Base-by-base conservation (phyloP, 2,113 vertebrate genomes). In the Tyrannus savana region DNA sequence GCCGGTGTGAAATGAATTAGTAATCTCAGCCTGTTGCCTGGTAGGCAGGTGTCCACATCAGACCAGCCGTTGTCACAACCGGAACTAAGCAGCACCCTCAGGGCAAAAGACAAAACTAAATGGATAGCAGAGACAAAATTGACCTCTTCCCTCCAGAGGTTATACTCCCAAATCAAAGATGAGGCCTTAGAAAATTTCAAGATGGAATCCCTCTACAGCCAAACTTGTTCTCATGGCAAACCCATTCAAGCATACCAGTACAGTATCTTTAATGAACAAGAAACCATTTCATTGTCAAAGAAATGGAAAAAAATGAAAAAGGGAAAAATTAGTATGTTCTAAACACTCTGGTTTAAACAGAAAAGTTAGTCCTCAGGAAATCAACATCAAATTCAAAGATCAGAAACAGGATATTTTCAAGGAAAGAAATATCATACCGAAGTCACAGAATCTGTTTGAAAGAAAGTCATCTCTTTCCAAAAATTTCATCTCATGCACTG, bases 1-100 rank as follows among this genome's bases (percentile, higher is more conserved):
- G 83, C 44, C 16, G 1, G 88, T 89, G 94, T 93, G 90, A 96
- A 96, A 96, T 91, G 85, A 92, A 92, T 94, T 85, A 9, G 79
- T 76, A 81, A 68, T 84, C 93, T 96, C 93, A 87, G 91, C 49
- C 89, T 75, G 71, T 84, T 91, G 94, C 64, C 82, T 58, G 52
- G 16, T 14, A 49, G 93, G 93, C 94, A 95, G 92, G 85, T 84
- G 85, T 84, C 85, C 88, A 85, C 53, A 69, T 76, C 89, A 90
- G 59, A 95, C 27, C 82, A 89, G 53, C 55, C 90, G 66, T 4
- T 74, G 89, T 69, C 86, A 84, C 91, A 87, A 33, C 30, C 5
- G 0, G 47, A 73, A 71, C 72, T 22, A 69, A 90, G 66, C 4
- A 2, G 74, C 88, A 95, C 60, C 66, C 86, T 82, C 59, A 35